Evolutionary conservation across 2,113 vertebrate species (phyloP).

Genomic region (Proterorhinus semilunaris): DNA sequence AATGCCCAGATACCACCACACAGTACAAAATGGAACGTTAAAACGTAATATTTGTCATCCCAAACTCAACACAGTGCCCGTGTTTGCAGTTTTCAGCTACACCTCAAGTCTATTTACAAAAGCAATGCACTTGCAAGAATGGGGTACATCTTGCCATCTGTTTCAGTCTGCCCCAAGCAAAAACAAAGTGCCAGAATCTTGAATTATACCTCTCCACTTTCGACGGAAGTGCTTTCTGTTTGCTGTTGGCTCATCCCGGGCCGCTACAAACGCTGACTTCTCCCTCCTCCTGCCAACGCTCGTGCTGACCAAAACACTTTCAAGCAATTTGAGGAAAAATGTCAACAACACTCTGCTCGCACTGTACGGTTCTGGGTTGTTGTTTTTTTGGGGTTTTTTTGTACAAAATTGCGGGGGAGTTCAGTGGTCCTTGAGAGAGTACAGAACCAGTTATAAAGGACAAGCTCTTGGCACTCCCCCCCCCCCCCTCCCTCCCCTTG

Average conservation of each 20-base stretch:
- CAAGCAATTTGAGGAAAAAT: slow-evolving; percentile 60
- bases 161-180: slow-evolving; percentile 6
- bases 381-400: too few species aligned
- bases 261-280: slow-evolving; percentile 3
- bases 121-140: neutral
- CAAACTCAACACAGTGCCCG: neutral
- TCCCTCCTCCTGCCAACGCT: slow-evolving; percentile 22
- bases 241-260: slow-evolving; percentile 5
- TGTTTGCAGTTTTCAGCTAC: neutral
- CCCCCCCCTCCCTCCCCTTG: slow-evolving; percentile 1
- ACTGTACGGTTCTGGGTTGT: neutral
- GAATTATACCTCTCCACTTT: slow-evolving; percentile 3
- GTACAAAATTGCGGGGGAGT: neutral
- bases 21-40: neutral
- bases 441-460: slow-evolving; percentile 52
- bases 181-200: slow-evolving; percentile 6
- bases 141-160: slow-evolving; percentile 3
- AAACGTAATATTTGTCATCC: neutral
- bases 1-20: too few species aligned
- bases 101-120: slow-evolving; percentile 7
- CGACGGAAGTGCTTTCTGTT: neutral
- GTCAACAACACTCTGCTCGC: slow-evolving; percentile 49
- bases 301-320: slow-evolving; percentile 39
- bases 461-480: slow-evolving; percentile 53
- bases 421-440: slow-evolving; percentile 29